phyloP scores from a whole-genome alignment of 2,888 invertebrate genomes.

The Julus scanicus region DNA sequence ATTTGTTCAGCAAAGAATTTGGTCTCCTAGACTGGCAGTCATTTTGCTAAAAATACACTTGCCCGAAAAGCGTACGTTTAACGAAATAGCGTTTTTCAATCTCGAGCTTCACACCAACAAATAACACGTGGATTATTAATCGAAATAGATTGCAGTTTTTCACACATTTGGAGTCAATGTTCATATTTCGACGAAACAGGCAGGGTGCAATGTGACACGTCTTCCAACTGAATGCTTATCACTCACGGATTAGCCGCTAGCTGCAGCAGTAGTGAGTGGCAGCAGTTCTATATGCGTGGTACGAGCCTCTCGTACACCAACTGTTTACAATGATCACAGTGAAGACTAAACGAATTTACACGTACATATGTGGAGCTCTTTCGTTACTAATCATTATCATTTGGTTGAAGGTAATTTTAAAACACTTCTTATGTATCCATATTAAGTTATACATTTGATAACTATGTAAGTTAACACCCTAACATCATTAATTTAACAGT shows the following conservation, averaged over 20 bases:
- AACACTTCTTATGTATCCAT: not conserved
- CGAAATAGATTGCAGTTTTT: not conserved
- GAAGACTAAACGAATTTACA: not conserved
- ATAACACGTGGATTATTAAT: constrained; percentile 11
- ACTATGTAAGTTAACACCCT: not conserved
- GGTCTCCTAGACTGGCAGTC: not conserved
- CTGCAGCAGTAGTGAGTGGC: not conserved
- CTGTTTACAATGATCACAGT: not conserved
- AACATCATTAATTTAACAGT: not conserved
- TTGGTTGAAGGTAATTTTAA: not conserved
- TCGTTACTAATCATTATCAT: not conserved
- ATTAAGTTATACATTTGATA: not conserved
- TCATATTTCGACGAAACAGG: not conserved
- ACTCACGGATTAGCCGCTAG: not conserved
- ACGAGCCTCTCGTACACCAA: no score
- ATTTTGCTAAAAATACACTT: not conserved
- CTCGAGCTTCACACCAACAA: not conserved
- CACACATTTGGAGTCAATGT: not conserved
- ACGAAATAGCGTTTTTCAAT: not conserved
- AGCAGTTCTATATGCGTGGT: no score
- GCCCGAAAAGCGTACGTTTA: not conserved
- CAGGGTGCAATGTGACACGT: not conserved
- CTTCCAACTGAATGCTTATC: constrained; percentile 3
- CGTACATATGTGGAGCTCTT: not conserved
- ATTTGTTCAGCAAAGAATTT: not conserved